Evolutionary conservation across 1,140 invertebrate species (phyloP), one percentile per base, ranked within the genome.

Genomic region (Cheumatopsyche charites): DNA sequence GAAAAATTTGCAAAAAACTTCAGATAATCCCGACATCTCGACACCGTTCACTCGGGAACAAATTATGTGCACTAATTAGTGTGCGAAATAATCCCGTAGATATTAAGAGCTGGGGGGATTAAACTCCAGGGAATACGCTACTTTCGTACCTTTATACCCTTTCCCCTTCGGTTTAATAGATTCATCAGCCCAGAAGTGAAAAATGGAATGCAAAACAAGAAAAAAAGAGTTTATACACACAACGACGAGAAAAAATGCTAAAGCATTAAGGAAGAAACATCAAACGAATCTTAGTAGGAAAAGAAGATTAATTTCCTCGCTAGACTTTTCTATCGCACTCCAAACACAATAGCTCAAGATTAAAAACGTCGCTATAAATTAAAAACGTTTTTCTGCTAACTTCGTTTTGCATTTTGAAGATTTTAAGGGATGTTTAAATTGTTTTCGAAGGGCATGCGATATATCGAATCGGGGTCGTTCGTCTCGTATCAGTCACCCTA

Each of bases 41-140:
- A 52, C 47, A 52, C 29, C 62, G 12, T 43, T 23, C 43, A 52
- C 67, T 52, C 36, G 1, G 29, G n/a, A 62, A 62, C 52, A 23
- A 70, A 70, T 70, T 62, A 62, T 49, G 17, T 65, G 66, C 73
- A 66, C 73, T 75, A 75, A 75, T 75, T 75, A 75, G 73, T 66
- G 70, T 55, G 67, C 70, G 67, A 67, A 62, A 70, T 75, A 75
- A 75, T 75, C 73, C 71, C 67, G 49, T 61, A 19, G 70, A 67
- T 70, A 75, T 72, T 67, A 70, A 41, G 67, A 75, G 65, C 70
- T 25, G 21, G 23, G 41, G 73, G 70, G 67, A 58, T 65, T 55
- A 70, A 13, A 58, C 70, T 70, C 49, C 6, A 52, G 73, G 70
- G 73, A 69, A 72, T 43, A 47, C 23, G 21, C 45, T 45, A 13